A percentile compares a stretch with the other conserved stretches of the same genome.
These are phyloP conservation scores for Ceuthmochares aereus DNA, from an alignment of 2,113 vertebrate genomes.

Conservation along the genomic window DNA sequence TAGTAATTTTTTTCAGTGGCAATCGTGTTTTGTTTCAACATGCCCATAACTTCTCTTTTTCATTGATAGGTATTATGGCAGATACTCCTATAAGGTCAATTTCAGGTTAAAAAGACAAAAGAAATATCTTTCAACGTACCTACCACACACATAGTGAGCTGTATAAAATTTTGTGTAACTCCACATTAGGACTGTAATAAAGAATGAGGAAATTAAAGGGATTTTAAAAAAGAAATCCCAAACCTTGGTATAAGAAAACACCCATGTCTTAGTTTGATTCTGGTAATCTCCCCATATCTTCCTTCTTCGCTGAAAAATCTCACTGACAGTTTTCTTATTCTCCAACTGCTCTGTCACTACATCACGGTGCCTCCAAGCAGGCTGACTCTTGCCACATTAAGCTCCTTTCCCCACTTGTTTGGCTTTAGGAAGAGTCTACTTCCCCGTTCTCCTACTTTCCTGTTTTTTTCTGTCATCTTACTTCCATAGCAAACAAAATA, in stretches of 20 bases:
- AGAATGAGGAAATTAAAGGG: slow-evolving; percentile 52
- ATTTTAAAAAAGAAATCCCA: background rate
- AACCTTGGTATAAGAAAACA: background rate
- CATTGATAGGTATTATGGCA: background rate
- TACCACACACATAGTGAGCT: background rate
- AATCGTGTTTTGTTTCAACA: background rate
- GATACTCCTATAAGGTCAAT: background rate
- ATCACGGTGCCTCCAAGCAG: background rate
- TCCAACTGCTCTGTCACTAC: background rate
- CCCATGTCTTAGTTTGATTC: background rate
- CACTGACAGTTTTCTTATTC: background rate
- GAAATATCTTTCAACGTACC: background rate
- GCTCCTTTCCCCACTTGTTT: background rate
- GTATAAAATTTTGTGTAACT: background rate
- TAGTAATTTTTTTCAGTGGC: background rate
- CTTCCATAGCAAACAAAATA: background rate
- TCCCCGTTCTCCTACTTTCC: background rate
- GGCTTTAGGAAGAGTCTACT: background rate
- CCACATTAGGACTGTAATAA: background rate
- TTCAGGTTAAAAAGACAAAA: slow-evolving; percentile 49
- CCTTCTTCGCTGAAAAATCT: background rate
- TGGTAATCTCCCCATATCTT: background rate
- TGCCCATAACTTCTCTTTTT: background rate
- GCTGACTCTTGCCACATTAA: background rate
- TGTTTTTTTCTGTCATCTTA: background rate